Base-by-base conservation (phyloP, 1,140 invertebrate genomes). In the Orussus abietinus region DNA sequence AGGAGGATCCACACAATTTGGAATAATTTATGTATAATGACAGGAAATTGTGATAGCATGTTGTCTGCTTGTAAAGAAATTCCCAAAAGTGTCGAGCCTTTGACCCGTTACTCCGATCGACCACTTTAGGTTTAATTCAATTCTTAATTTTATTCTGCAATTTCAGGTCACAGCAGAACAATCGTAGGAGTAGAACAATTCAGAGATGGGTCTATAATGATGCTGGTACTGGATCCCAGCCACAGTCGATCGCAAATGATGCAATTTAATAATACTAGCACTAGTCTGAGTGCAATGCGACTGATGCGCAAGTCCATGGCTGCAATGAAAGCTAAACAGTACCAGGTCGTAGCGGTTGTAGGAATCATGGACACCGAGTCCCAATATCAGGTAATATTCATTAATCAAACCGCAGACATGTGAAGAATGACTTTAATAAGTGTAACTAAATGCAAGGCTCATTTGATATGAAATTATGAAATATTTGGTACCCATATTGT, bases 151-250 rank as follows among this genome's bases (percentile, higher is more conserved):
- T 0, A 19, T 5, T 15, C 15, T 42, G 40, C 45, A 31, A 59
- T 62, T 37, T 4, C 61, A 92, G 90, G 90, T 54, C 91, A 94
- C 61, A 92, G 89, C 55, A 76, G 90, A 53, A 93, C 90, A 18
- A 89, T 94, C 56, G 84, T 93, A 65, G 91, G 91, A 4, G 81
- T 90, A 17, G 91, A 93, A 66, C 80, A 85, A 51, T 72, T 83
- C 42, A 66, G 75, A 47, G 84, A 88, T 63, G 85, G 83, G 35
- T 80, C 77, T 35, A 75, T 84, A 48, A 81, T 83, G 9, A 76
- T 92, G 39, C 59, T 93, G 42, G 82, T 93, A n/a, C 75, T 93
- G 39, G 91, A 94, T 74, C 90, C 91, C 9, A 90, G 87, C 59
- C 85, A 89, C 63, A 83, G 83, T 11, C 84, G 83, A 29, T 72